Conservation (phyloP, 2,797 vertebrate species). For the Capromys pilorides region DNA sequence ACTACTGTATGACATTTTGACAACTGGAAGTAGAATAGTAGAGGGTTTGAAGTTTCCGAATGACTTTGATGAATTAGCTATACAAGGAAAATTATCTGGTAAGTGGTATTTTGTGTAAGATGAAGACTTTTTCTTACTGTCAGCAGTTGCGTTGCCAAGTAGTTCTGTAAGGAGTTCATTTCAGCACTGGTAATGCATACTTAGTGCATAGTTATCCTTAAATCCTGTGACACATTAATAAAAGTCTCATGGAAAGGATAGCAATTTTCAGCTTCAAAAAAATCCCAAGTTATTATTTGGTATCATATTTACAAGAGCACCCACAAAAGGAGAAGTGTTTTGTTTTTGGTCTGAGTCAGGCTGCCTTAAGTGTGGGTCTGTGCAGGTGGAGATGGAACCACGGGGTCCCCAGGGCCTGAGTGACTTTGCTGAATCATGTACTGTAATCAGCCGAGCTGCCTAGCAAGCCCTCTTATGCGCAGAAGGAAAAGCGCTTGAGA, state of each 20-base stretch:
- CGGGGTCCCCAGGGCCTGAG: too few relatives aligned
- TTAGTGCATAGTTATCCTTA: neutral
- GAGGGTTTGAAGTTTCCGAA: slow-evolving; percentile 98
- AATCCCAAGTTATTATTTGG: neutral
- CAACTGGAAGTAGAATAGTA: slow-evolving; percentile 93
- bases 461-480: too few relatives aligned
- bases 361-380: too few relatives aligned
- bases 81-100: slow-evolving; percentile 96
- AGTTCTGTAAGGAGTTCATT: neutral
- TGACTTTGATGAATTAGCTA: slow-evolving; percentile 96
- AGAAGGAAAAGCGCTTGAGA: neutral
- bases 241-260: neutral
- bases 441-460: too few relatives aligned
- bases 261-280: neutral
- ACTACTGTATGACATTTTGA: slow-evolving; percentile 97
- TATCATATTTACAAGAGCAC: neutral
- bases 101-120: slow-evolving; percentile 67
- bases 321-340: neutral
- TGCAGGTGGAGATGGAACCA: too few relatives aligned
- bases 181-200: neutral
- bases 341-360: too few relatives aligned
- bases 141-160: neutral
- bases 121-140: neutral
- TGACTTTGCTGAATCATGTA: too few relatives aligned
- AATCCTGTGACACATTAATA: slow-evolving; percentile 3